These are phyloP conservation scores for Parazoanthus darwini DNA, from an alignment of 92 coral and sea anemone genomes.

Conservation along the genomic window DNA sequence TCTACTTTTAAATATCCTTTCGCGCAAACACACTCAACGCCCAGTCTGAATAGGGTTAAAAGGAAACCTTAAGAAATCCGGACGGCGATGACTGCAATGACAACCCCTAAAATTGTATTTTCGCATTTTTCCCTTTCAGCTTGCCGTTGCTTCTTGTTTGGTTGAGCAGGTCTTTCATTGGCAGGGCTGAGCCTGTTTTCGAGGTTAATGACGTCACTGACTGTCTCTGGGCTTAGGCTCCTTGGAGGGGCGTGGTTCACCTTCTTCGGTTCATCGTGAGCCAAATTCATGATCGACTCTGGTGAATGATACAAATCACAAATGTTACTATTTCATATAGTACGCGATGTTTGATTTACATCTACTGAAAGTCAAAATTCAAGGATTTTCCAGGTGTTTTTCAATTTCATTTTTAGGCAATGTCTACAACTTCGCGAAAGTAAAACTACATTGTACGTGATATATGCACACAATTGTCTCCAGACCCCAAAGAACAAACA, in stretches of 20 bases:
- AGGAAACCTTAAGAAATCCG: no score
- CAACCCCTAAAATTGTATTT: no score
- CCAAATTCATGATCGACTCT: conserved; percentile 21
- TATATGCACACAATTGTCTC: no score
- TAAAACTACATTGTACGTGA: no score
- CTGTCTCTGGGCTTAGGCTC: conserved; percentile 48
- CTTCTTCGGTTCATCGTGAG: conserved; percentile 14
- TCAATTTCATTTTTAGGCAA: no score
- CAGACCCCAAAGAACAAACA: no score
- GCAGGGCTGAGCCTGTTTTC: conserved; percentile 55
- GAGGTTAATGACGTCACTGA: conserved; percentile 64
- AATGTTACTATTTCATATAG: not conserved
- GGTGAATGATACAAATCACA: not conserved
- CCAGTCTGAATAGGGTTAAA: no score
- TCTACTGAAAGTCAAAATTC: not conserved
- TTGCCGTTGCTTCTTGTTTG: conserved; percentile 29
- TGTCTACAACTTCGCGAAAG: no score
- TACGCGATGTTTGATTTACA: not conserved
- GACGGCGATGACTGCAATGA: no score
- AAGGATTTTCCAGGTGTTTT: no score
- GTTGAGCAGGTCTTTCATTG: conserved; percentile 20
- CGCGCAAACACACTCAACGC: no score
- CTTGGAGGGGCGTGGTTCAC: conserved; percentile 55
- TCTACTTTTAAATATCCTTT: no score
- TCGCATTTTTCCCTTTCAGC: conserved; percentile 57